Evolutionary conservation across 2,113 vertebrate species (phyloP).

Genomic region (Rhabdomys dilectus): DNA sequence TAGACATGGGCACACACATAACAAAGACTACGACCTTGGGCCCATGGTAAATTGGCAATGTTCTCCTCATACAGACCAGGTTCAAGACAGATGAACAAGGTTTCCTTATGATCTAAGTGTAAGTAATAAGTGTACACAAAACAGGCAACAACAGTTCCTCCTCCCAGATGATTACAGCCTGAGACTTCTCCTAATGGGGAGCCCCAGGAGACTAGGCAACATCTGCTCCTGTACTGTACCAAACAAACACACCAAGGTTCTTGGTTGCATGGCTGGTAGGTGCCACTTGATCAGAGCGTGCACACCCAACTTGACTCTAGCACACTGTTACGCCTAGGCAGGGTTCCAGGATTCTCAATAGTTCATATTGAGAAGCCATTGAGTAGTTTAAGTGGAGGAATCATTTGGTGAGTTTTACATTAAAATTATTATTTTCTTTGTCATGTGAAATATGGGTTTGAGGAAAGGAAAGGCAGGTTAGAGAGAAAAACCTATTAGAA

Average conservation of each 20-base stretch:
- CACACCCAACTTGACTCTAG: not conserved
- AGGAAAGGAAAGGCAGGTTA: not conserved
- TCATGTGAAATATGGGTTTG: not conserved
- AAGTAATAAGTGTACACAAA: not conserved
- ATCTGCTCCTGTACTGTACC: not conserved
- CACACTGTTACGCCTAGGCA: not conserved
- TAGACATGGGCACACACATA: not conserved
- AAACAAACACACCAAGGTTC: not conserved
- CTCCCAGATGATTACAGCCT: not conserved
- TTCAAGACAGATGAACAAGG: not conserved
- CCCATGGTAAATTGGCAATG: not conserved
- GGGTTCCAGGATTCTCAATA: not conserved
- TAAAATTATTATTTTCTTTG: not conserved
- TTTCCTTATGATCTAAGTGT: not conserved
- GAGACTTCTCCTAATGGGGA: not conserved
- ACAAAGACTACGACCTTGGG: not conserved
- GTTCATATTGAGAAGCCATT: not conserved
- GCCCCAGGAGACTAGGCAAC: not conserved
- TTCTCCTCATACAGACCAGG: not conserved
- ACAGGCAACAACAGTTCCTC: not conserved
- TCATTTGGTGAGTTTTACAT: slow-evolving; percentile 25
- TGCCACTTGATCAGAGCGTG: not conserved
- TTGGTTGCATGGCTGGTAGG: not conserved
- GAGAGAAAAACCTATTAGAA: not conserved
- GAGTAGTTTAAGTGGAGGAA: slow-evolving; percentile 2